Conservation (phyloP, 2,113 vertebrate species). For the Macaca mulatta region DNA sequence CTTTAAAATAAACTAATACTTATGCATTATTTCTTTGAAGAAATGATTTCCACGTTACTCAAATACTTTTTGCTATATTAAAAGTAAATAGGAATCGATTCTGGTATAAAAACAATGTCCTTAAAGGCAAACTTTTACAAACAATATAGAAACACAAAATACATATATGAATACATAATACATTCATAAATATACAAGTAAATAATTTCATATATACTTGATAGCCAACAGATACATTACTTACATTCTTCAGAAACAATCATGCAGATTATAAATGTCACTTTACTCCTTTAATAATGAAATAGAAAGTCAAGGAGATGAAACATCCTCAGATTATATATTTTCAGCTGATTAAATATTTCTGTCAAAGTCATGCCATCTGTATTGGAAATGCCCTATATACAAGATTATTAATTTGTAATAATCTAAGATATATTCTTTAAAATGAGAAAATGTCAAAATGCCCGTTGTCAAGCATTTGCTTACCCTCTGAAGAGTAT, state of each 20-base stretch:
- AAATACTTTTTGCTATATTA: conserved; percentile 25
- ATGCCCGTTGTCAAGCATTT: background rate
- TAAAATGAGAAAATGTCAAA: conserved; percentile 35
- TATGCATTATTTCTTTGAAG: conserved; percentile 11
- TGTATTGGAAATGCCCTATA: conserved; percentile 14
- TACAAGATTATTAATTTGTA: background rate
- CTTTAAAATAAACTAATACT: background rate
- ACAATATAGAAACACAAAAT: conserved; percentile 28
- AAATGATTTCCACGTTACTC: conserved; percentile 23
- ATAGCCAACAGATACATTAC: conserved; percentile 9
- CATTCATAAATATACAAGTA: background rate
- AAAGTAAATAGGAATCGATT: conserved; percentile 52
- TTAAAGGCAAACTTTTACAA: conserved; percentile 12
- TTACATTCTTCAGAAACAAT: conserved; percentile 19
- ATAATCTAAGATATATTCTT: conserved; percentile 9
- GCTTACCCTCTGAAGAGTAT: background rate
- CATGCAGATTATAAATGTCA: background rate
- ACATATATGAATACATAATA: background rate
- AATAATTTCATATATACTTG: conserved; percentile 10
- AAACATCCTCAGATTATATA: conserved; percentile 2
- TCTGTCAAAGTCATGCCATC: background rate
- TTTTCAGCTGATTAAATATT: conserved; percentile 53
- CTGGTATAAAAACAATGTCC: conserved; percentile 7
- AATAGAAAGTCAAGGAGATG: conserved; percentile 24
- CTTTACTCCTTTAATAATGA: conserved; percentile 27